Base-by-base conservation (phyloP, 53 echinoderm and acorn worm species). In the Stichopus horrens region DNA sequence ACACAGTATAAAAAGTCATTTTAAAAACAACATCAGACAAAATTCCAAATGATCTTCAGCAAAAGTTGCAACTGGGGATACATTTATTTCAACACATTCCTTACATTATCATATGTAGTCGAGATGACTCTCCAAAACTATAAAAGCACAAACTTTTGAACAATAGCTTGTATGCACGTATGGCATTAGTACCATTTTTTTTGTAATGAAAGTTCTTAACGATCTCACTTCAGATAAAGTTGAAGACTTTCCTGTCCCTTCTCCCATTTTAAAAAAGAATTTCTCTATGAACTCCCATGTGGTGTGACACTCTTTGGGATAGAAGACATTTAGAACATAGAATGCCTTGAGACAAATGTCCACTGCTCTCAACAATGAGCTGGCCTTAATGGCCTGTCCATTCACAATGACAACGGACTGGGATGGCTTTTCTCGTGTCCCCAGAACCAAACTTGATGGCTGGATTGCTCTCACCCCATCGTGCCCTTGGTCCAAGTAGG, bases 231-330 rank as follows among this genome's bases (percentile, higher is more conserved):
- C 88, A 54, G 93, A 91, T 52, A 91, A 89, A 23, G 89, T 93
- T 0, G 2, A 0, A 37, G 37, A 37, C 37, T 37, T 37, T 37
- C 76, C 90, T 76, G 90, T 92, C 77, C 88, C 94, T 83, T 92
- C 92, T 23, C 21, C 2, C 37, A 37, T 37, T 37, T 37, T 75
- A 65, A 90, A 94, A 20, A 94, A 77, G n/a, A 76, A 71, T 73
- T 92, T 94, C 86, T 94, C 90, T 19, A 94, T 67, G 56, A 94
- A 89, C 80, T 94, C 88, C 92, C 94, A 94, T 5, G 92, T 92
- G 13, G 84, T 90, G 19, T 71, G 23, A 56, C 92, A 94, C 75
- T 92, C 90, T 13, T 74, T 91, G 9, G 88, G 86, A 54, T 94
- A 94, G 5, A 89, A 63, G 66, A 92, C 88, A 63, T 94, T 77